Evolutionary conservation across 2,113 vertebrate species (phyloP).

Genomic region (Promerops cafer): DNA sequence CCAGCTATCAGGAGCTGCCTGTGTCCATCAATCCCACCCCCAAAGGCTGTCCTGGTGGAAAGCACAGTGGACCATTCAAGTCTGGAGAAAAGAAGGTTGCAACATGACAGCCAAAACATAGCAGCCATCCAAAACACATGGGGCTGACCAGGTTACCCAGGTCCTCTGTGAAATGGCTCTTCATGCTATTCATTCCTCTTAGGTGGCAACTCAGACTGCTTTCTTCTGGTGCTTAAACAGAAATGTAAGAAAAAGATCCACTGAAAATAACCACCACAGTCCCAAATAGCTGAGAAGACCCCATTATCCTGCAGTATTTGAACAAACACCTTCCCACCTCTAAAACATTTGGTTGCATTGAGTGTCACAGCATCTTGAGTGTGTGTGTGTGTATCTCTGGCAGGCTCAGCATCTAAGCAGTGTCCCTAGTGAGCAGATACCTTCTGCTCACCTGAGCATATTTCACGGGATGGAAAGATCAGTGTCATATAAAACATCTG

Average conservation of each 20-base stretch:
- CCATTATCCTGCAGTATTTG: neutral
- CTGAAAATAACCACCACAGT: neutral
- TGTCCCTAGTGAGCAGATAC: neutral
- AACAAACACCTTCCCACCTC: neutral
- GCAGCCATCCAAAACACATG: neutral
- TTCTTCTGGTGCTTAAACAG: neutral
- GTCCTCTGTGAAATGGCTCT: neutral
- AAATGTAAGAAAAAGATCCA: neutral
- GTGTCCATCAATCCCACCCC: rapidly evolving
- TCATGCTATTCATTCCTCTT: neutral
- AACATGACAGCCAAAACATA: neutral
- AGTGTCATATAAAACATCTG: neutral
- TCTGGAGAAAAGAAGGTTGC: neutral
- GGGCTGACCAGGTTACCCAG: neutral
- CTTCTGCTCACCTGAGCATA: neutral
- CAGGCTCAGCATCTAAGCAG: neutral
- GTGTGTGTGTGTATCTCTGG: neutral
- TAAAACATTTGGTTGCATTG: neutral
- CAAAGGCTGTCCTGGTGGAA: neutral
- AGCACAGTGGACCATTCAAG: neutral
- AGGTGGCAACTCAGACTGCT: neutral
- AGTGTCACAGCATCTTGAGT: neutral
- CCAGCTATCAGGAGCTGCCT: neutral
- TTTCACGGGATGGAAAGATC: neutral
- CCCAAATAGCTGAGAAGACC: neutral